Percentiles rank a stretch among this genome's conserved stretches.
Evolutionary conservation across 2,797 vertebrate species (phyloP).

Genomic region (Lateolabrax maculatus): DNA sequence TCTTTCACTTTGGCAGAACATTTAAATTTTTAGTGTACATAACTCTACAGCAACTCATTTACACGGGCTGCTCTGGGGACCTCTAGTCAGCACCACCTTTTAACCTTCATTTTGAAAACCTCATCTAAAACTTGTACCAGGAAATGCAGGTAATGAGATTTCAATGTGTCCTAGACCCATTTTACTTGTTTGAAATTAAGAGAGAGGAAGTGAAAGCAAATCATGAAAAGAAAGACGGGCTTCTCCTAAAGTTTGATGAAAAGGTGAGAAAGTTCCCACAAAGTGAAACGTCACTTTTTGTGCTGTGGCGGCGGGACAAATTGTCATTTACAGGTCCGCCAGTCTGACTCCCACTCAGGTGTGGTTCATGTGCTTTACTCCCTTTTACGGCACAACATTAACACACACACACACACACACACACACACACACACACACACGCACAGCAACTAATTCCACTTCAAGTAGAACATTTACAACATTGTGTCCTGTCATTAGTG

Average conservation of each 20-base stretch:
- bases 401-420: not conserved
- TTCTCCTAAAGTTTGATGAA: not conserved
- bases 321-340: conserved; percentile 10
- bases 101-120: conserved; percentile 54
- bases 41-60: conserved; percentile 24
- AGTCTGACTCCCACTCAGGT: conserved; percentile 30
- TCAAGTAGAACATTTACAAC: conserved; percentile 51
- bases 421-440: conserved; percentile 15
- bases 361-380: conserved; percentile 3
- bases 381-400: conserved; percentile 13
- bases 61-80: conserved; percentile 20
- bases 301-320: not conserved
- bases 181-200: conserved; percentile 25
- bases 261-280: conserved; percentile 6
- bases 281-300: not conserved
- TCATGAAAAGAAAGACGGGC: conserved; percentile 1
- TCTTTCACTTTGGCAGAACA: conserved; percentile 39
- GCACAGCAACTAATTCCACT: conserved; percentile 36
- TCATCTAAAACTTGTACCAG: conserved; percentile 28
- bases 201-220: not conserved
- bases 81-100: conserved; percentile 27
- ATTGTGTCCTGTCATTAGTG: conserved; percentile 52
- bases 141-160: conserved; percentile 8
- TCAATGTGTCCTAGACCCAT: not conserved
- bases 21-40: conserved; percentile 44